Conservation (phyloP, 2,113 vertebrate genomes). For the Poicephalus meyeri region DNA sequence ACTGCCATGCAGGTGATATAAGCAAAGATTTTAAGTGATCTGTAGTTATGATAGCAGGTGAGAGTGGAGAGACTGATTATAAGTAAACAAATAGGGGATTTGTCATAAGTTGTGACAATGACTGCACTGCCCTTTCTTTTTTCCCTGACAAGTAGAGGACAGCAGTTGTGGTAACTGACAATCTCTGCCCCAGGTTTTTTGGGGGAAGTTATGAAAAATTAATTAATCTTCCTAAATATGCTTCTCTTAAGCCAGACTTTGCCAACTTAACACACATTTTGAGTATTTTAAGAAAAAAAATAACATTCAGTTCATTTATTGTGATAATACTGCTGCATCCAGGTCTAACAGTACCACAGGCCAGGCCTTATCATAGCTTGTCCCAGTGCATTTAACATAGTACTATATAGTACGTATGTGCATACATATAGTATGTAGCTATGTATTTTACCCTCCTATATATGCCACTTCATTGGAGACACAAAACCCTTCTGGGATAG, state of each 20-base stretch:
- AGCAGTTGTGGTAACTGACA: neutral
- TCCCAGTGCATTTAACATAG: neutral
- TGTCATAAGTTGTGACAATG: neutral
- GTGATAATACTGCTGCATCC: neutral
- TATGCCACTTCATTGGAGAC: too few species aligned
- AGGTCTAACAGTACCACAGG: neutral
- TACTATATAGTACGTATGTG: too few species aligned
- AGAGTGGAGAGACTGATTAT: neutral
- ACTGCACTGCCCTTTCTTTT: neutral
- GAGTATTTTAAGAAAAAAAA: neutral
- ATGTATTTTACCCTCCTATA: accelerated
- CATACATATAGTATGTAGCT: neutral
- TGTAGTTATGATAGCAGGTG: neutral
- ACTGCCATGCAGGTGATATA: neutral
- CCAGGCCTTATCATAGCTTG: neutral
- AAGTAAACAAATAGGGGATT: neutral
- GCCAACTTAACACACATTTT: neutral
- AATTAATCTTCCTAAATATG: neutral
- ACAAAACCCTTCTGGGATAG: neutral
- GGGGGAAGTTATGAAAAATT: neutral
- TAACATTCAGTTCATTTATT: neutral
- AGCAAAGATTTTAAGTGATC: neutral
- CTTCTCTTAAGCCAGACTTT: neutral
- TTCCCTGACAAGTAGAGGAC: neutral
- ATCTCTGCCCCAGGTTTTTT: neutral